Conservation (phyloP, 2,888 invertebrate genomes). For the Patella ulyssiponensis region DNA sequence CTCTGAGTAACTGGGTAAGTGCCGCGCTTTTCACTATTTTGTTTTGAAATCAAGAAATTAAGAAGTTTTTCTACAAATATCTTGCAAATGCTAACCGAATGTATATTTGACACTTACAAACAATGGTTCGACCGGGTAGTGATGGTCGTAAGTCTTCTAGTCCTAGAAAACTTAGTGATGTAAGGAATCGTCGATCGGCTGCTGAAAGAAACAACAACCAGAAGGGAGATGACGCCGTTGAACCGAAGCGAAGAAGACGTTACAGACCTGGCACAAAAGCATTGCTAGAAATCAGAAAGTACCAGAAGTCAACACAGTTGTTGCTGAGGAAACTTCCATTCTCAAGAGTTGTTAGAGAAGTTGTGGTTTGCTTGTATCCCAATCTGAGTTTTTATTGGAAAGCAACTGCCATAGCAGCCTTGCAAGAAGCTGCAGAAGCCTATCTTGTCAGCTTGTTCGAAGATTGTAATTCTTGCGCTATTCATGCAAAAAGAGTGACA, state of each 20-base stretch:
- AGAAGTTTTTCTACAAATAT: too few relatives aligned
- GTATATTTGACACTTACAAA: too few relatives aligned
- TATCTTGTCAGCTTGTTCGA: conserved; percentile 58
- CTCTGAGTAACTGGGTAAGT: too few relatives aligned
- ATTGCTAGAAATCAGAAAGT: conserved; percentile 60
- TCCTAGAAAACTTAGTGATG: background rate
- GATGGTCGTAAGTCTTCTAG: background rate
- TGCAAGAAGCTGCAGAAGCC: conserved; percentile 64
- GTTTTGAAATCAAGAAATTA: too few relatives aligned
- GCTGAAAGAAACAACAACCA: too few relatives aligned
- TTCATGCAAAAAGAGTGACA: conserved; percentile 61
- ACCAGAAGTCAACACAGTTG: conserved; percentile 59
- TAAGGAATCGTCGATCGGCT: background rate
- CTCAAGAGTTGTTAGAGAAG: conserved; percentile 54
- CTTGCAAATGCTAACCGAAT: too few relatives aligned
- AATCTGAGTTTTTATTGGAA: conserved; percentile 51
- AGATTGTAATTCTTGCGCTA: conserved; percentile 55
- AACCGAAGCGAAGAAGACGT: conserved; percentile 29
- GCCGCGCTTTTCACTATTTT: too few relatives aligned
- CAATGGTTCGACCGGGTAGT: background rate
- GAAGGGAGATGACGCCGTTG: background rate
- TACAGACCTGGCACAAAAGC: conserved; percentile 59
- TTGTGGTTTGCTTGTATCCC: conserved; percentile 41
- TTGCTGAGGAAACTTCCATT: conserved; percentile 65
- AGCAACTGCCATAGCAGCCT: conserved; percentile 57